Evolutionary conservation across 2,888 invertebrate genomes (phyloP), one percentile per base, ranked within the genome.

Genomic region (Lasioglossum villosulum): DNA sequence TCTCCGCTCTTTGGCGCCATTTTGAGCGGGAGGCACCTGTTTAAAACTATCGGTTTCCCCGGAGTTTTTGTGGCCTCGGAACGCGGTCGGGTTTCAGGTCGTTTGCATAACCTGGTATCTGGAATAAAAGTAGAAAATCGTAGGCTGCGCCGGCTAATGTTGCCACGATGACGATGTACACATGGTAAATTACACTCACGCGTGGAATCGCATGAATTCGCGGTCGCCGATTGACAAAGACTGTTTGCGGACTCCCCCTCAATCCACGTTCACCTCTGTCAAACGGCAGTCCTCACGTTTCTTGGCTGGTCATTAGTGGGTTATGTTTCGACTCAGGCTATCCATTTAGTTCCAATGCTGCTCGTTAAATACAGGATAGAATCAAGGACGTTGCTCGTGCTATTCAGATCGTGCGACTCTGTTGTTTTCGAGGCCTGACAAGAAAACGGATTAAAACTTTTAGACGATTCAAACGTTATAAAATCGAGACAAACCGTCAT

Each of bases 311-410:
- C 78, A 71, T 72, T 82, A 82, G 59, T 56, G 63, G 72, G 30
- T 79, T 79, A 23, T 23, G 45, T 59, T 72, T n/a, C 68, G 56
- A 30, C n/a, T 87, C 75, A 87, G 27, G 73, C 73, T 14, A 79
- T 42, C 89, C 86, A 89, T 78, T 86, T 88, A 27, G 82, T 80
- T 34, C 89, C 83, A 1, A 87, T 14, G 71, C 37, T 81, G 79
- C 72, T 84, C 34, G 87, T 84, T 82, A 88, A 68, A 48, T 80
- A 83, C 27, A 81, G 37, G 39, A 84, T 12, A 68, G 70, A 79
- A 12, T 71, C 68, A 8, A 81, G 71, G 56, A 83, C 71, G 59
- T 27, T 75, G 45, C 56, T 78, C 52, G 78, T 79, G n/a, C 52
- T 71, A 45, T 66, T 27, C 34, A 59, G 75, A 77, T 84, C 88